Percentiles rank a stretch among this genome's conserved stretches.
phyloP scores from a whole-genome alignment of 2,113 vertebrate species.

The Salvelinus alpinus region DNA sequence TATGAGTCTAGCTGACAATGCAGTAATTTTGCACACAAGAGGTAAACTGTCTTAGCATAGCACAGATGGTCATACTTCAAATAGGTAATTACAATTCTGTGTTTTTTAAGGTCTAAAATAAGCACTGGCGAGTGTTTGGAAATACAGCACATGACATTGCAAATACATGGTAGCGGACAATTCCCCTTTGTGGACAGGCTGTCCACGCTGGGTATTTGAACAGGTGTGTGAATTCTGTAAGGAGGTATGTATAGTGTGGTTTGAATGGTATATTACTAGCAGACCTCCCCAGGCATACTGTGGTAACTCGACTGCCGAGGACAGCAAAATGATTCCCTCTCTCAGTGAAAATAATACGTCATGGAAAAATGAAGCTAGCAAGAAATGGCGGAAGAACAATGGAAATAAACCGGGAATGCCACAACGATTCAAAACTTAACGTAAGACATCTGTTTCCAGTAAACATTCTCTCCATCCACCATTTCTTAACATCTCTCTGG shows the following conservation, averaged over 20 bases:
- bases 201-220: slow-evolving; percentile 5
- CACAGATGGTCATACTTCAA: slow-evolving; percentile 7
- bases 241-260: not conserved
- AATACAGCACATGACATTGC: slow-evolving; percentile 4
- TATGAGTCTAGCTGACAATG: not conserved
- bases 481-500: not conserved
- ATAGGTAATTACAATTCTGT: not conserved
- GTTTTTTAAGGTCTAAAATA: not conserved
- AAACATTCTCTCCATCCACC: not conserved
- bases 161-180: not conserved
- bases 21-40: not conserved
- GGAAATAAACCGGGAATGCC: not conserved
- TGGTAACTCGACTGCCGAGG: not conserved
- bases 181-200: slow-evolving; percentile 1
- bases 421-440: not conserved
- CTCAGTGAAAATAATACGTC: slow-evolving; percentile 1
- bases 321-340: not conserved
- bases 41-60: not conserved
- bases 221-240: slow-evolving; percentile 4
- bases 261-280: not conserved
- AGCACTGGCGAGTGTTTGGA: slow-evolving; percentile 3
- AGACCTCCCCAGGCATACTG: slow-evolving; percentile 1
- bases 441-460: not conserved
- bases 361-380: not conserved
- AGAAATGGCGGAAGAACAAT: not conserved